Conservation (phyloP, 1,140 invertebrate genomes). For the Heterodera schachtii region DNA sequence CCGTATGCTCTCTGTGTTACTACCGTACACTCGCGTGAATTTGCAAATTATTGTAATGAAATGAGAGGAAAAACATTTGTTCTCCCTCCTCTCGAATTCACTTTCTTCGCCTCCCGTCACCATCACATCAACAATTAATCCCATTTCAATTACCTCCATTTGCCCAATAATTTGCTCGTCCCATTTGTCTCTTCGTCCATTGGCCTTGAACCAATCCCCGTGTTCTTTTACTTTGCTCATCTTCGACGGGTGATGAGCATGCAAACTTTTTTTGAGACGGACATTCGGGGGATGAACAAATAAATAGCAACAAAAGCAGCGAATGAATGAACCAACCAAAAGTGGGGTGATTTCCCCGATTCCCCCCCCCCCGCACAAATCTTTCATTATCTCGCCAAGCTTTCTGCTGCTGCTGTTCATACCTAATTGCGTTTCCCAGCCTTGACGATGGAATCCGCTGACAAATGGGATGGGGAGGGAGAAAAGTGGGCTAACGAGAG, state of each 20-base stretch:
- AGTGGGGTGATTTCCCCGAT: neutral
- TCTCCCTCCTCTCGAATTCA: neutral
- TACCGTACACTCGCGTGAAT: too few species aligned
- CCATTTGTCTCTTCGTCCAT: neutral
- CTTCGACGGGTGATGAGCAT: neutral
- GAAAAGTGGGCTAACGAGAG: neutral
- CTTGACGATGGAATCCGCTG: constrained; percentile 16
- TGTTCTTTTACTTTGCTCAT: neutral
- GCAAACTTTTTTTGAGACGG: neutral
- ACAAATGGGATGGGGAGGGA: neutral
- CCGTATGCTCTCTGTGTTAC: too few species aligned
- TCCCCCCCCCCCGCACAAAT: neutral
- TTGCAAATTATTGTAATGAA: too few species aligned
- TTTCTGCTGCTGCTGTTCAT: neutral
- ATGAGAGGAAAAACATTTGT: too few species aligned
- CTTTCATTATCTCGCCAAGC: neutral
- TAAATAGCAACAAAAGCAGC: neutral
- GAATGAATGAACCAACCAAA: neutral
- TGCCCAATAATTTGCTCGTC: neutral
- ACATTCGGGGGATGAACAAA: neutral
- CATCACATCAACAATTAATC: neutral
- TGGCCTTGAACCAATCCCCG: neutral
- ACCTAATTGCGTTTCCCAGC: constrained; percentile 18
- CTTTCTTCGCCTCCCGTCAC: neutral
- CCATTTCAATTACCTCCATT: neutral